phyloP scores from a whole-genome alignment of 2,888 invertebrate genomes.

The Octodonta nipae region DNA sequence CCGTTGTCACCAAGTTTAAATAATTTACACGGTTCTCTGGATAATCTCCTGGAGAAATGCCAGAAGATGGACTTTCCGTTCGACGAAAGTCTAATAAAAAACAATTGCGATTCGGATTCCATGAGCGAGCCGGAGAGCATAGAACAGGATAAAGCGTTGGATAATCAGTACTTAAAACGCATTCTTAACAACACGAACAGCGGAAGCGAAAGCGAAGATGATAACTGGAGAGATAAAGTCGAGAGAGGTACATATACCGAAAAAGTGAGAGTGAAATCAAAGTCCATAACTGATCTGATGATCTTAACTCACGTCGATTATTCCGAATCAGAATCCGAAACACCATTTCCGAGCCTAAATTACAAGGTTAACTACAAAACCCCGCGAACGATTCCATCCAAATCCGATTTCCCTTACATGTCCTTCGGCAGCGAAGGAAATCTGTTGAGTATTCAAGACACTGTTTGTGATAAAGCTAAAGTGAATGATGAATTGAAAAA shows the following conservation, averaged over 20 bases:
- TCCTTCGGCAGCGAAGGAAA: constrained; percentile 45
- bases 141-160: too few species aligned
- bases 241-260: constrained; percentile 47
- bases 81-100: constrained; percentile 45
- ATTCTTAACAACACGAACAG: constrained; percentile 30
- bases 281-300: constrained; percentile 55
- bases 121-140: too few species aligned
- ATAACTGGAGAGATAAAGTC: constrained; percentile 46
- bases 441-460: constrained; percentile 39
- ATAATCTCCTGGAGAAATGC: constrained; percentile 27
- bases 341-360: constrained; percentile 33
- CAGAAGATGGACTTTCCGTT: constrained; percentile 4
- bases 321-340: constrained; percentile 46
- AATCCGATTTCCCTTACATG: constrained; percentile 21
- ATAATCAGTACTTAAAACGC: constrained; percentile 18
- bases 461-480: too few species aligned
- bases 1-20: constrained; percentile 41
- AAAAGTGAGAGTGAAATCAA: constrained; percentile 51
- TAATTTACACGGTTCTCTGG: constrained; percentile 58
- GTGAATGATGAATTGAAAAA: constrained; percentile 42
- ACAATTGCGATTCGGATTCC: too few species aligned
- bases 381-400: constrained; percentile 31
- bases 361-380: constrained; percentile 31
- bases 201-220: constrained; percentile 50
- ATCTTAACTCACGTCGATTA: constrained; percentile 51